Evolutionary conservation across 2,113 vertebrate species (phyloP), one percentile per base, ranked within the genome.

Genomic region (Triplophysa tibetana): DNA sequence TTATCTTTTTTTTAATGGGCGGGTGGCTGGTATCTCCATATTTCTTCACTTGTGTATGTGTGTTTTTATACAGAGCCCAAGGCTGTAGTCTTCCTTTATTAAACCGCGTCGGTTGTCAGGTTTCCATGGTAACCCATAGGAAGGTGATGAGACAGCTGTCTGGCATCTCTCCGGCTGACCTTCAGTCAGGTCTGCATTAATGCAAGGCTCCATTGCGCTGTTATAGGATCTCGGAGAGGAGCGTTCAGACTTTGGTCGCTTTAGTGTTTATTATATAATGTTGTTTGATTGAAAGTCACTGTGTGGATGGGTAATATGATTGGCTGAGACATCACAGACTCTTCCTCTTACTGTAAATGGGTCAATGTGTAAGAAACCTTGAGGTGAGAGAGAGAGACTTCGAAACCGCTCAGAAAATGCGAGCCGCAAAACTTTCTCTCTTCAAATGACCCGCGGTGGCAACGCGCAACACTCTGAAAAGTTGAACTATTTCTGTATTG

Each of bases 121-220:
- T 70, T 70, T 70, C 68, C 68, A 70, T 54, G 68, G 68, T 10
- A 54, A 70, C 68, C 48, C 48, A n/a, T 16, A 33, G 16, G 24
- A 70, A 54, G 24, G 52, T 33, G 68, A 70, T 54, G 68, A 11
- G 24, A 12, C 48, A 4, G 7, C 67, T 54, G 67, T 70, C 67
- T 29, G 68, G 45, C 68, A 54, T 70, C 48, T 19, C 52, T 33
- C 48, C 14, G 66, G 8, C 14, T 45, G 23, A 43, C 50, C 50
- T 52, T 52, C 50, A 52, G 50, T 23, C 23, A 52, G 67, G 45
- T 13, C 14, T 29, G 68, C 48, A 54, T 70, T 29, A 70, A 70
- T 70, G 68, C 48, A 29, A 52, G 24, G 48, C 10, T 52, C 9
- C 68, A 29, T 29, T 11, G 1, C 16, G 3, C 50, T 16, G 12